Conservation (phyloP, 1,140 invertebrate species). For the Drosophila murphyi region DNA sequence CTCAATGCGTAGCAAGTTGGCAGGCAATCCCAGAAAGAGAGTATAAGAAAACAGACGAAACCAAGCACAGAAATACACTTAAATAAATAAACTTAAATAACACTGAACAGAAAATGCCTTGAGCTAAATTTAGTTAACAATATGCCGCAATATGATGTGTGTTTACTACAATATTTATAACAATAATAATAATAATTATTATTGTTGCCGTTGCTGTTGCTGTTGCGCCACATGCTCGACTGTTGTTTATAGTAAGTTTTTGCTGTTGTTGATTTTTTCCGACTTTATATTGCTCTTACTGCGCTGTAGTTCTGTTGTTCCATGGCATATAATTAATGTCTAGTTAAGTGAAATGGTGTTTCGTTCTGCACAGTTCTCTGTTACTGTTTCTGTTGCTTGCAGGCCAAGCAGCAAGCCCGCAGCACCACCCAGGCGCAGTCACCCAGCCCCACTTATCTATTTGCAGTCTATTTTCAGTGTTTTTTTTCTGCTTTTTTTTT, state of each 20-base stretch:
- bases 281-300: constrained; percentile 18
- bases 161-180: constrained; percentile 52
- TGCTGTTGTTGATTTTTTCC: background rate
- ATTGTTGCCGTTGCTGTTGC: constrained; percentile 10
- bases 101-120: constrained; percentile 47
- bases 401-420: background rate
- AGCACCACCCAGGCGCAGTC: background rate
- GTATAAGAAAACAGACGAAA: background rate
- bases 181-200: constrained; percentile 62
- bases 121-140: constrained; percentile 66
- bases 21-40: background rate
- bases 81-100: constrained; percentile 38
- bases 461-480: constrained; percentile 4
- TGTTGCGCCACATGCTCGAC: constrained; percentile 15
- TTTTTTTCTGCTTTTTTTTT: constrained; percentile 28
- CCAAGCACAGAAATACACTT: background rate
- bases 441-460: constrained; percentile 7
- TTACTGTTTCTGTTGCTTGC: background rate
- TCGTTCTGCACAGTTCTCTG: constrained; percentile 47
- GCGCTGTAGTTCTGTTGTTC: constrained; percentile 36
- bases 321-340: constrained; percentile 76
- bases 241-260: background rate
- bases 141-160: constrained; percentile 48
- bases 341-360: constrained; percentile 77
- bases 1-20: too few species aligned